These are phyloP conservation scores for Physella acuta DNA, from an alignment of 1,140 invertebrate species.

Conservation along the genomic window DNA sequence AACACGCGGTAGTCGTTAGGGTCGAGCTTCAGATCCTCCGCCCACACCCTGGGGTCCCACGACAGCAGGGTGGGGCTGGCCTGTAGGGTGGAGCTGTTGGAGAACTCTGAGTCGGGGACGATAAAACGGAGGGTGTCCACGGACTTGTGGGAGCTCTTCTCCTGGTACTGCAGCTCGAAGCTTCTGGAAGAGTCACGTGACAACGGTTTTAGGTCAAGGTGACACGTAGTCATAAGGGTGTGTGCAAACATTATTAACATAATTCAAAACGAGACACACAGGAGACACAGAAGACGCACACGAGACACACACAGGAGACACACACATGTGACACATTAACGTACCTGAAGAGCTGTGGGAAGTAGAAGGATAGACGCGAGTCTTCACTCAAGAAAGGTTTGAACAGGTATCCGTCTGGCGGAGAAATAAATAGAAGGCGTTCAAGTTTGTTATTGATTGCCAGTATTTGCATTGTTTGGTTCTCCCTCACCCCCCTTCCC, in stretches of 20 bases:
- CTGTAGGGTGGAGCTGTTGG: background rate
- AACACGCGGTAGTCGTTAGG: background rate
- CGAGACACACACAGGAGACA: too few species aligned
- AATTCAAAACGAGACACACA: too few species aligned
- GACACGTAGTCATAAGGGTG: too few species aligned
- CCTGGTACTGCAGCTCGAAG: background rate
- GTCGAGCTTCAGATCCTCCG: background rate
- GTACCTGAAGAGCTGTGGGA: background rate
- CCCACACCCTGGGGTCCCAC: background rate
- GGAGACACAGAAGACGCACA: too few species aligned
- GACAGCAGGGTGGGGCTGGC: background rate
- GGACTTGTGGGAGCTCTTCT: background rate
- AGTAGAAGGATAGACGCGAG: background rate
- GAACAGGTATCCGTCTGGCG: background rate
- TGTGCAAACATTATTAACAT: too few species aligned
- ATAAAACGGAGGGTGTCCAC: background rate
- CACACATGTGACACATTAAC: too few species aligned
- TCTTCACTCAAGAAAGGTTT: background rate
- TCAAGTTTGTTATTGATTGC: too few species aligned
- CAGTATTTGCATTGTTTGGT: too few species aligned
- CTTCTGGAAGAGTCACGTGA: background rate
- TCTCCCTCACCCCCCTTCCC: too few species aligned
- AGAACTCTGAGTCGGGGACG: conserved; percentile 2
- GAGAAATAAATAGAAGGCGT: too few species aligned
- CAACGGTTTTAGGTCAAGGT: too few species aligned